Evolutionary conservation across 2,888 invertebrate species (phyloP), one percentile per base, ranked within the genome.

Genomic region (Hemistola chrysoprasaria): DNA sequence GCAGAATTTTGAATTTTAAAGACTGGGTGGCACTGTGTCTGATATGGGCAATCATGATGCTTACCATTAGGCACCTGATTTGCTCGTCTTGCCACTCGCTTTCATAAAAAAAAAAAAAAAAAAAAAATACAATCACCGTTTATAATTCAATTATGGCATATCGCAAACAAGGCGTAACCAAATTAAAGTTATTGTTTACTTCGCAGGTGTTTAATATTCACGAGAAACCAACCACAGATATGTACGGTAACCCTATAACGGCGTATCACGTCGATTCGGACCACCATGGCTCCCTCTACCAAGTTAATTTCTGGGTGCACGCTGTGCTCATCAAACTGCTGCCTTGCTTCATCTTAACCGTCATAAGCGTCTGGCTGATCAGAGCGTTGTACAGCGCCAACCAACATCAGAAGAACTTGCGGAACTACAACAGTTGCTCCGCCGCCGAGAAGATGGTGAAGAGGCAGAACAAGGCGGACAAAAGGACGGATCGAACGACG

Each of bases 401-500:
- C 56, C 91, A 92, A 24, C 90, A 95, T 23, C 94, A 95, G 52
- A 92, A 94, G 49, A 91, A 92, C 23, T 73, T 95, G 9, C 90
- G 93, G 53, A 92, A 91, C 26, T 92, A 93, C 65, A 92, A 91
- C 56, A 78, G 90, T 0, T 91, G 91, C 40, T 90, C 90, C 0
- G 74, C 90, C 1, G 83, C 75, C 0, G 85, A 85, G 53, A 82
- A 82, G 57, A 79, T 77, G 72, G 74, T 84, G 46, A 84, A 83
- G 41, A 65, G 86, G 21, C 88, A 84, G 54, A 77, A 87, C 25
- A 93, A 93, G 65, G 91, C 92, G 22, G 95, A 95, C 65, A 91
- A 93, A 41, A 90, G 95, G 45, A 94, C 95, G 0, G 96, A 97
- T 68, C 91, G 97, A 46, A 98, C 97, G 0, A 98, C 97, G 0